These are phyloP conservation scores for Noctua pronuba DNA, from an alignment of 2,888 invertebrate genomes.

Conservation along the genomic window DNA sequence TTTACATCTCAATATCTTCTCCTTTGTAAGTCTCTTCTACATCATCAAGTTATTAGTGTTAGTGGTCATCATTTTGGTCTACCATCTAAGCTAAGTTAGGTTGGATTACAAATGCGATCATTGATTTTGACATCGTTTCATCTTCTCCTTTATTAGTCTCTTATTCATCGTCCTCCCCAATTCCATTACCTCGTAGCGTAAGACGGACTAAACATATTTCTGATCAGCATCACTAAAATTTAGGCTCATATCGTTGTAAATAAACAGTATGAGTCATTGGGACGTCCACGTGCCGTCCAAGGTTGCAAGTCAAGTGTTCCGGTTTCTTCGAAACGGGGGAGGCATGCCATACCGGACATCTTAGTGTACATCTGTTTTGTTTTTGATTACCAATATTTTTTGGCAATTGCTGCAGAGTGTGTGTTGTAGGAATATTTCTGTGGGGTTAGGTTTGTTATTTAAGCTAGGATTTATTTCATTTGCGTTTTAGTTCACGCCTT, in stretches of 20 bases:
- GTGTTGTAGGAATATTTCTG: not conserved
- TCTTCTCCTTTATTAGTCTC: not conserved
- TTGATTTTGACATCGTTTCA: not conserved
- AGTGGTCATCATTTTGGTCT: not conserved
- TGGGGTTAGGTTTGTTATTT: not conserved
- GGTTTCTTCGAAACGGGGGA: constrained; percentile 73
- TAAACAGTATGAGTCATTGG: constrained; percentile 30
- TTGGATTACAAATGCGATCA: not conserved
- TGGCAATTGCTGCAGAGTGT: constrained; percentile 60
- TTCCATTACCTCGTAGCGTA: not conserved
- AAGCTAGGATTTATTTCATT: constrained; percentile 1
- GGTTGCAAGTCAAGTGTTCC: constrained; percentile 75
- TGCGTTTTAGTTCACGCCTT: not conserved
- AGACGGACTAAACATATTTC: not conserved
- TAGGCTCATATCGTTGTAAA: constrained; percentile 4
- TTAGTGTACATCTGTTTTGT: constrained; percentile 59
- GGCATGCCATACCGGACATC: constrained; percentile 72
- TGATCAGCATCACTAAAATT: not conserved
- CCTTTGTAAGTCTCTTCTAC: not conserved
- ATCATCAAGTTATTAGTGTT: not conserved
- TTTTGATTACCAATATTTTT: constrained; percentile 26
- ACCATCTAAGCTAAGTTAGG: not conserved
- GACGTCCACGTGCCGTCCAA: constrained; percentile 71
- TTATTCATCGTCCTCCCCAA: not conserved
- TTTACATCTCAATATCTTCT: not conserved